phyloP scores from a whole-genome alignment of 2,888 invertebrate genomes.

The Adela reaumurella region DNA sequence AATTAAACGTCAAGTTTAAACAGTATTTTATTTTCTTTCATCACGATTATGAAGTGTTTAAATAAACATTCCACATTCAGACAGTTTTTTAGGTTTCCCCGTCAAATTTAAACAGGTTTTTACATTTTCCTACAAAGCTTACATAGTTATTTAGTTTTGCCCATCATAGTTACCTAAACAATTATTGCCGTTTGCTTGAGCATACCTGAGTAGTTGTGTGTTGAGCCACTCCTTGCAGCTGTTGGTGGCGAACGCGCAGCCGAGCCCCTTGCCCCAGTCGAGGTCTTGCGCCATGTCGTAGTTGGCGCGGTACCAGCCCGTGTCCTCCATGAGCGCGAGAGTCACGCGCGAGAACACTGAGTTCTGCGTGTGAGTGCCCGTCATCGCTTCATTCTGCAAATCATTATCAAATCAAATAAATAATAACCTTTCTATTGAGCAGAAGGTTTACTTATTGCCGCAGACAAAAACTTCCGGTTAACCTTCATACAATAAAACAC shows the following conservation, averaged over 20 bases:
- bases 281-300: conserved; percentile 84
- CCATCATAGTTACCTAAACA: conserved; percentile 1
- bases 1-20: no score
- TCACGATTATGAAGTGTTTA: no score
- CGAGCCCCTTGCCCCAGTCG: conserved; percentile 87
- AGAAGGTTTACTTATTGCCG: no score
- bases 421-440: no score
- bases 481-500: no score
- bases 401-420: background rate
- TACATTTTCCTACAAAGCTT: no score
- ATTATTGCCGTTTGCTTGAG: background rate
- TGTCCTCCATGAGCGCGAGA: conserved; percentile 95
- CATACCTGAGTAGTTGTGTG: conserved; percentile 63
- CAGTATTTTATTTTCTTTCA: no score
- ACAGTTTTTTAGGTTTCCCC: no score
- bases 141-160: no score
- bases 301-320: conserved; percentile 94
- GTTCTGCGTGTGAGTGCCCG: conserved; percentile 97
- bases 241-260: conserved; percentile 90
- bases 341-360: conserved; percentile 95
- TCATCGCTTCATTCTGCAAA: conserved; percentile 96
- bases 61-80: no score
- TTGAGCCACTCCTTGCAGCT: conserved; percentile 98
- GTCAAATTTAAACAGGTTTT: no score
- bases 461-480: no score